Conservation (phyloP, 2,797 vertebrate species). For the Enteromius anoplus region DNA sequence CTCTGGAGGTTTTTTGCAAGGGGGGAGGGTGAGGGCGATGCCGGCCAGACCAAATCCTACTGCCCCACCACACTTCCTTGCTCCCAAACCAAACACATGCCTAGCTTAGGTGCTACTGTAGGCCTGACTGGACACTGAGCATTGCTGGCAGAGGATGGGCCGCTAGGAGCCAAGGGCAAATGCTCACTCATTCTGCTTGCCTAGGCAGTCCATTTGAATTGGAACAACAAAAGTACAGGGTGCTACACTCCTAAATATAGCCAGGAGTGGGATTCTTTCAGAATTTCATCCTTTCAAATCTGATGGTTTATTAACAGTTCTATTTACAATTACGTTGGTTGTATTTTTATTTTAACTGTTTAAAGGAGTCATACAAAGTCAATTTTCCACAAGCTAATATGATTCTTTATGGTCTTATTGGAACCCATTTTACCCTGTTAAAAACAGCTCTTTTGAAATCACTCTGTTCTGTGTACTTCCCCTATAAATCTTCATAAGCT, state of each 20-base stretch:
- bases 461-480: no score
- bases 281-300: neutral
- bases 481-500: no score
- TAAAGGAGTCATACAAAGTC: no score
- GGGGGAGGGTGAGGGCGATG: conserved; percentile 62
- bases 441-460: no score
- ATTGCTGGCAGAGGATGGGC: conserved; percentile 56
- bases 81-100: conserved; percentile 62
- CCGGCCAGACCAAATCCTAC: conserved; percentile 53
- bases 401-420: no score
- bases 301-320: neutral
- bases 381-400: no score
- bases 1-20: conserved; percentile 71
- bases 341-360: neutral
- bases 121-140: conserved; percentile 44
- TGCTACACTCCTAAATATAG: conserved; percentile 18
- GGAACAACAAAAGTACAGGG: conserved; percentile 2
- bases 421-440: no score
- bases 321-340: neutral
- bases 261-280: neutral
- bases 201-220: neutral
- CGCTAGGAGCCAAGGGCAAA: conserved; percentile 62
- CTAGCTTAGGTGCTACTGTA: conserved; percentile 55
- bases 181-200: conserved; percentile 37
- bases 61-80: conserved; percentile 63